Percentiles rank a stretch among this genome's conserved stretches.
Conservation (phyloP, 2,113 vertebrate species). For the Vireo altiloquus region DNA sequence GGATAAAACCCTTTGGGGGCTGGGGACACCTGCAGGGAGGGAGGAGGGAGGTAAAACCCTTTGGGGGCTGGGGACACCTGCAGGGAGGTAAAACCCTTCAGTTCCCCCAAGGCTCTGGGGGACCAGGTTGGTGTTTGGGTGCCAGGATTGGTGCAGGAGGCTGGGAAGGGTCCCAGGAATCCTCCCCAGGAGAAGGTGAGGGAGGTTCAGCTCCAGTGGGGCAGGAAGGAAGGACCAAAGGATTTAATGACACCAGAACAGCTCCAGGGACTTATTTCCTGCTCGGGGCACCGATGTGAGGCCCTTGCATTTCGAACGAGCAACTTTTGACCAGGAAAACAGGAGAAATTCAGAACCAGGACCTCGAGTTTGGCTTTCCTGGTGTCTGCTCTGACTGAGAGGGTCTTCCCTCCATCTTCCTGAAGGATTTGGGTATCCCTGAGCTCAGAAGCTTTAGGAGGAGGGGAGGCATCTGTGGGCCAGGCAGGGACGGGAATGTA, state of each 20-base stretch:
- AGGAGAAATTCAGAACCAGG: background rate
- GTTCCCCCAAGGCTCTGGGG: background rate
- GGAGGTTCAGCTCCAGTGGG: background rate
- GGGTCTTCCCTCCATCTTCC: background rate
- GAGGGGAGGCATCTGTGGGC: background rate
- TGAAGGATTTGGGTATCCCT: background rate
- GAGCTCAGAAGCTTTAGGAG: background rate
- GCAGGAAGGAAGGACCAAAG: background rate
- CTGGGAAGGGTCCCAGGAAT: background rate
- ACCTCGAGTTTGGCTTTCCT: background rate
- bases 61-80: background rate
- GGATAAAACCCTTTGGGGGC: background rate
- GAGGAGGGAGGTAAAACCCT: background rate
- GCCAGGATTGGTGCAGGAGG: background rate
- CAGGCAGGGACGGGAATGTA: background rate
- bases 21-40: background rate
- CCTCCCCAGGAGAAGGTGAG: too few relatives aligned
- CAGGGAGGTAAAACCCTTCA: background rate
- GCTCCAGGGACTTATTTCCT: background rate
- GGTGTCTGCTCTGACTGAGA: background rate
- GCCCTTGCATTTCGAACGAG: background rate
- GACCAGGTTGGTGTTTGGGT: background rate
- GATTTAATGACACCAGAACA: background rate
- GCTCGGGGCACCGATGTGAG: background rate
- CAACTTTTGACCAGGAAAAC: background rate